Percentiles rank a stretch among this genome's conserved stretches.
Conservation (phyloP, 2,797 vertebrate species). For the Betta splendens region DNA sequence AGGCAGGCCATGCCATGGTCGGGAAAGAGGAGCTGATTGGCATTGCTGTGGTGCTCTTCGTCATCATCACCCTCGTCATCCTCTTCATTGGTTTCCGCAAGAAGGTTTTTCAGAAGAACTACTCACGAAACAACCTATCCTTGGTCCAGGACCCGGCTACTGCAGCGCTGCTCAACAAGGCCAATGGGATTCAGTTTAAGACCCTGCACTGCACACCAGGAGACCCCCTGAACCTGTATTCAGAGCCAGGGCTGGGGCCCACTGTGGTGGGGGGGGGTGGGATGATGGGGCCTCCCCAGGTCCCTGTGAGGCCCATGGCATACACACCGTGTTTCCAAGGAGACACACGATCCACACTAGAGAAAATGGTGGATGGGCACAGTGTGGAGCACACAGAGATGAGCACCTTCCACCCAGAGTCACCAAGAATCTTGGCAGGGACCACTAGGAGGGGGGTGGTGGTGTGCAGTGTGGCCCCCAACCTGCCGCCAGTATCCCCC, state of each 20-base stretch:
- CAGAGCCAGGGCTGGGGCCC: conserved; percentile 82
- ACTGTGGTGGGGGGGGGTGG: conserved; percentile 39
- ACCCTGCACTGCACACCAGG: conserved; percentile 83
- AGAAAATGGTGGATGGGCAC: conserved; percentile 88
- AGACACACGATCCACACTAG: conserved; percentile 88
- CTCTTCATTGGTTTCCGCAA: conserved; percentile 94
- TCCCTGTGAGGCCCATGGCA: conserved; percentile 94
- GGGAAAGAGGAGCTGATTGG: conserved; percentile 97
- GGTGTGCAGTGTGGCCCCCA: conserved; percentile 96
- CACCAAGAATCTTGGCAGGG: conserved; percentile 87
- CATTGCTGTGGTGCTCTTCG: conserved; percentile 90
- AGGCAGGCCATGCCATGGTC: conserved; percentile 91
- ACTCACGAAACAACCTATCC: conserved; percentile 93
- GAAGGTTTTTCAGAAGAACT: conserved; percentile 95
- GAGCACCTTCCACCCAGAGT: conserved; percentile 96
- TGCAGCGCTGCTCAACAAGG: conserved; percentile 92
- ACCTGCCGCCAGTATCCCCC: conserved; percentile 89
- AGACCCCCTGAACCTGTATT: conserved; percentile 90
- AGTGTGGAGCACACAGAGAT: conserved; percentile 91
- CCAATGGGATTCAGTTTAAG: conserved; percentile 91
- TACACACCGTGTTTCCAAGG: conserved; percentile 96
- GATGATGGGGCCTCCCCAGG: conserved; percentile 87
- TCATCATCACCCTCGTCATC: conserved; percentile 89
- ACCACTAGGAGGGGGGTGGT: conserved; percentile 90
- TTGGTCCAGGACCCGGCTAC: conserved; percentile 95